Percentiles rank a stretch among this genome's conserved stretches.
phyloP scores from a whole-genome alignment of 2,888 invertebrate species.

The Nemurella pictetii region DNA sequence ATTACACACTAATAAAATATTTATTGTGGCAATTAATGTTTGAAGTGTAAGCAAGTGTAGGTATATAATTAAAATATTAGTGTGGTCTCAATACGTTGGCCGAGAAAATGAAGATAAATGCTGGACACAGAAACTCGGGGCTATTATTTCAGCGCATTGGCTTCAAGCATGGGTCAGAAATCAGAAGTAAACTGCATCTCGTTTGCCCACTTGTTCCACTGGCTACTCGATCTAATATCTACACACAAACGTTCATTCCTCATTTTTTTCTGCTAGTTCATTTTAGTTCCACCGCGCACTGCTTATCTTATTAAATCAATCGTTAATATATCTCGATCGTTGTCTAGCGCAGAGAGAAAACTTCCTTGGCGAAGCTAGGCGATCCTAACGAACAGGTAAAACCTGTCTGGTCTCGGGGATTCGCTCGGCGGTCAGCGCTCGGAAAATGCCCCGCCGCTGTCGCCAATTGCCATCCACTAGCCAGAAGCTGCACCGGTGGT shows the following conservation, averaged over 20 bases:
- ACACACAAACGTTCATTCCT: background rate
- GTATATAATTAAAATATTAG: background rate
- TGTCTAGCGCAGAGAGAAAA: conserved; percentile 1
- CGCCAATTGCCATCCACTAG: too few species aligned
- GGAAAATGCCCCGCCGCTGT: background rate
- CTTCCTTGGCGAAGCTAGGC: background rate
- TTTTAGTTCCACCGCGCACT: background rate
- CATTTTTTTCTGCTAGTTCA: background rate
- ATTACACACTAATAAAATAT: background rate
- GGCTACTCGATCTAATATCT: background rate
- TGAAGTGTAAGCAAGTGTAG: background rate
- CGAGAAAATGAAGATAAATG: background rate
- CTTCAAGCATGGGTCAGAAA: background rate
- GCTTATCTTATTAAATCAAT: conserved; percentile 3
- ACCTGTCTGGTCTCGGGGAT: background rate
- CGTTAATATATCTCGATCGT: background rate
- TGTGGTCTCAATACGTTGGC: background rate
- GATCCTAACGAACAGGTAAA: background rate
- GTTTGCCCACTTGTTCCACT: background rate
- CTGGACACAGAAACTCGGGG: background rate
- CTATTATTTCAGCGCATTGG: background rate
- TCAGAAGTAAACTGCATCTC: background rate
- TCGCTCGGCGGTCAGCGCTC: background rate
- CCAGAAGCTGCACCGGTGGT: background rate
- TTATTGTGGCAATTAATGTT: background rate